phyloP scores from a whole-genome alignment of 2,888 invertebrate species.

The Tanytarsus gracilentus region DNA sequence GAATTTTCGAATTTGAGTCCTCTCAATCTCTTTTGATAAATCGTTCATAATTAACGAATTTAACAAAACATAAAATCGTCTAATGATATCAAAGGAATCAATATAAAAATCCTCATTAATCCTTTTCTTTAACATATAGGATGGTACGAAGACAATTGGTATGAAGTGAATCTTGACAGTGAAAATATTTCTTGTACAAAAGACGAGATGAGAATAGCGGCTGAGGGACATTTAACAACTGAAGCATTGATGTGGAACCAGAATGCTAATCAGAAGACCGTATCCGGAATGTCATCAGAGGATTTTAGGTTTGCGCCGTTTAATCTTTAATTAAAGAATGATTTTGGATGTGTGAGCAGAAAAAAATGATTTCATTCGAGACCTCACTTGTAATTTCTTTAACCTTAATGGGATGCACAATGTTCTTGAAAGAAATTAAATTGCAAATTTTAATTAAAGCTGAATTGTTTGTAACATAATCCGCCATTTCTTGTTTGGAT shows the following conservation, averaged over 20 bases:
- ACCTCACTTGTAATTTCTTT: too few relatives aligned
- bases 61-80: neutral
- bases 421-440: neutral
- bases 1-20: neutral
- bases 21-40: neutral
- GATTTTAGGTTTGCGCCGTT: conserved; percentile 57
- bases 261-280: conserved; percentile 85
- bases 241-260: conserved; percentile 99
- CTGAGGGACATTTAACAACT: conserved; percentile 96
- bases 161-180: conserved; percentile 73
- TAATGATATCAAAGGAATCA: neutral
- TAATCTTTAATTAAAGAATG: too few relatives aligned
- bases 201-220: conserved; percentile 87
- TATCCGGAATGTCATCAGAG: conserved; percentile 91
- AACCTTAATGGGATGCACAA: too few relatives aligned
- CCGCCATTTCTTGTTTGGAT: neutral
- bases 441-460: neutral
- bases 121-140: conserved; percentile 46
- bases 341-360: too few relatives aligned
- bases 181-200: conserved; percentile 87
- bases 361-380: too few relatives aligned
- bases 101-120: neutral
- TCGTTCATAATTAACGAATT: neutral
- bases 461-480: neutral
- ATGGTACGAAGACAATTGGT: conserved; percentile 99